Conservation (phyloP, 1,140 invertebrate genomes). For the Melanaphis sacchari region DNA sequence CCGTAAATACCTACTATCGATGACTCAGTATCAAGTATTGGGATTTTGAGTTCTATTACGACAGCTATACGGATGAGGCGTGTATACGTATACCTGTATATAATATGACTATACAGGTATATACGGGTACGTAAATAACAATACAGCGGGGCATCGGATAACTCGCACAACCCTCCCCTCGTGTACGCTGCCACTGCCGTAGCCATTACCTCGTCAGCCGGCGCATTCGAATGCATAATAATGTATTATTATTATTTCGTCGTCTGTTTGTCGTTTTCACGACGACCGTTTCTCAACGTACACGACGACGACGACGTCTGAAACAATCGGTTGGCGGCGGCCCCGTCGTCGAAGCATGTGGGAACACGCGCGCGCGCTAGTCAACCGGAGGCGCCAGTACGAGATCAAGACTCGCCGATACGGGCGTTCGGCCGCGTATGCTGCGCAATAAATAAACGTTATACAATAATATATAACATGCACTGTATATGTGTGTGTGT, state of each 20-base stretch:
- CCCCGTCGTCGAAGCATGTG: background rate
- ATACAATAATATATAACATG: conserved; percentile 6
- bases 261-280: conserved; percentile 7
- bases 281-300: conserved; percentile 26
- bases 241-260: background rate
- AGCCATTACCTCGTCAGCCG: background rate
- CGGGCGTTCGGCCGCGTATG: background rate
- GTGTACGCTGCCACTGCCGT: too few species aligned
- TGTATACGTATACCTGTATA: too few species aligned
- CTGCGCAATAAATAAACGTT: conserved; percentile 46
- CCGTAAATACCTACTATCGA: too few species aligned
- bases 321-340: conserved; percentile 18
- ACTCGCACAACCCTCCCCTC: background rate
- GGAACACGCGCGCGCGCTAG: background rate
- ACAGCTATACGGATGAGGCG: too few species aligned
- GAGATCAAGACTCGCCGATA: conserved; percentile 36
- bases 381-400: conserved; percentile 40
- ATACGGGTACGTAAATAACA: background rate
- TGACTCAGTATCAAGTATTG: too few species aligned
- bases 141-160: background rate
- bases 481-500: too few species aligned
- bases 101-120: background rate
- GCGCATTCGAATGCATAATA: background rate
- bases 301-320: conserved; percentile 30
- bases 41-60: too few species aligned